Percentiles rank a stretch among this genome's conserved stretches.
phyloP scores from a whole-genome alignment of 2,113 vertebrate genomes.

The Microtus ochrogaster region DNA sequence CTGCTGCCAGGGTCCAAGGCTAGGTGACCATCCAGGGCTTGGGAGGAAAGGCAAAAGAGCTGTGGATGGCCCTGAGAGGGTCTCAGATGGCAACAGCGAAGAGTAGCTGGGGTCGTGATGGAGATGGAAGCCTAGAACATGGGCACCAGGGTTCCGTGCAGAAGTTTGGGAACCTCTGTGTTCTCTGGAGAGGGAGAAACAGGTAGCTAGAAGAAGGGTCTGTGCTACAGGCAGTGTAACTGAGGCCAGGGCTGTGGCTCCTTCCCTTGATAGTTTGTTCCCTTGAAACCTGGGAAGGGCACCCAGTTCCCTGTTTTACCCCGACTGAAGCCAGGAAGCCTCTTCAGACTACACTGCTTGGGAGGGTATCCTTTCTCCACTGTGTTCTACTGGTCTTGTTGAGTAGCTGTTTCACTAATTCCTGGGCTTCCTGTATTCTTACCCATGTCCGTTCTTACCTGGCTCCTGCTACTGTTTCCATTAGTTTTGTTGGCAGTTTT shows the following conservation, averaged over 20 bases:
- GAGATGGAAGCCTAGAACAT: not conserved
- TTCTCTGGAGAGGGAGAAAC: not conserved
- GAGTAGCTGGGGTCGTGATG: not conserved
- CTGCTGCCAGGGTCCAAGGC: not conserved
- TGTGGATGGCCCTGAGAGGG: not conserved
- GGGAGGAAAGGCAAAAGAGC: not conserved
- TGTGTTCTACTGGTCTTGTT: not conserved
- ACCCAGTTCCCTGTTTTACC: fast-evolving
- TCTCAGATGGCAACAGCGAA: too few species aligned
- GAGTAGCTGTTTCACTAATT: not conserved
- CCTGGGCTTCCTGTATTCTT: not conserved
- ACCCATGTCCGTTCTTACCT: too few species aligned
- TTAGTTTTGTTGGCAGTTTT: not conserved
- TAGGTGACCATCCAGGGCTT: not conserved
- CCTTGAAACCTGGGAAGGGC: not conserved
- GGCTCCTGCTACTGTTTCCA: not conserved
- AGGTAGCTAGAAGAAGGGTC: not conserved
- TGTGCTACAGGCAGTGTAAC: fast-evolving
- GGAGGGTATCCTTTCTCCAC: not conserved
- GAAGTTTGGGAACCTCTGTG: not conserved
- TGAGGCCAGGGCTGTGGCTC: not conserved
- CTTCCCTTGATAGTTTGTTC: not conserved
- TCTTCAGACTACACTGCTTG: not conserved
- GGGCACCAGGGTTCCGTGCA: not conserved
- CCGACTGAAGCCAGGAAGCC: not conserved